Base-by-base conservation (phyloP, 2,113 vertebrate genomes). In the Gobio gobio region DNA sequence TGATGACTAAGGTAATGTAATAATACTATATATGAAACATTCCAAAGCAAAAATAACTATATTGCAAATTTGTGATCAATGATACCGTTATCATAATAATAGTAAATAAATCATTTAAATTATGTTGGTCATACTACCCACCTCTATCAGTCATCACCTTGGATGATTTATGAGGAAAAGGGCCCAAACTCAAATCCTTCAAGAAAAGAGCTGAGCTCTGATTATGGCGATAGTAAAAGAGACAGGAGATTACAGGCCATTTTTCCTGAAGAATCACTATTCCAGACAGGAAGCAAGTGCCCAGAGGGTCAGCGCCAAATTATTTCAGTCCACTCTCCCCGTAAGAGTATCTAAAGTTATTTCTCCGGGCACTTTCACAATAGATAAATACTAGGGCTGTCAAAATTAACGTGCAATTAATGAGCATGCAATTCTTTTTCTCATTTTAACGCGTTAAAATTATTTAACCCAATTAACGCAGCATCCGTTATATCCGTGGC, bases 291-390 rank as follows among this genome's bases (percentile, higher is more conserved):
- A 83, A 85, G 64, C 77, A 5, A 58, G 36, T 51, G 49, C 45
- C 78, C 64, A 43, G 45, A 43, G 78, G 40, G 70, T 82, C 82
- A 6, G 61, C 0, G 5, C 64, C 47, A 79, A 87, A 87, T 79
- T 49, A 75, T 78, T 81, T 61, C 12, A 36, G 85, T 83, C 68
- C 64, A 22, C 68, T 43, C 43, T 83, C 66, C 8, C 54, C 22
- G 2, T 86, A 82, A 83, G 78, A 81, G 29, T 24, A 86, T 63
- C 68, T 43, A 40, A 75, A 54, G 54, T 51, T 78, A 86, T 87
- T 79, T 84, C 78, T 86, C 56, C 10, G 12, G 82, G 66, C 73
- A 83, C 83, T 79, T 70, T 70, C 59, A 51, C 75, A 84, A 83
- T 87, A 80, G 64, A 85, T 64, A 82, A 87, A 72, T 83, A 61